A percentile compares a stretch with the other conserved stretches of the same genome.
phyloP scores from a whole-genome alignment of 2,888 invertebrate species.

The Diarsia mendica region DNA sequence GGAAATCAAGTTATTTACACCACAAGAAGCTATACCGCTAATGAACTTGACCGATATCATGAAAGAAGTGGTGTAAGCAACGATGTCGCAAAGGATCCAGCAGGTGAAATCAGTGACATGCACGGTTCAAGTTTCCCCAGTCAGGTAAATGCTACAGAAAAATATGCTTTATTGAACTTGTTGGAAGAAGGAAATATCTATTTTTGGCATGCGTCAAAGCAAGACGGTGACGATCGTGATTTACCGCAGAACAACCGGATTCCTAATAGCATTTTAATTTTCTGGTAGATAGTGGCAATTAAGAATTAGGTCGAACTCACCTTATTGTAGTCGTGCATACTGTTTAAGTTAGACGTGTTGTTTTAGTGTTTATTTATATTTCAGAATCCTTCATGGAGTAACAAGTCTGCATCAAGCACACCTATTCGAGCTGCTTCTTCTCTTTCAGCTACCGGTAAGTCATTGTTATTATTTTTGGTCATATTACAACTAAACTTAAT shows the following conservation, averaged over 20 bases:
- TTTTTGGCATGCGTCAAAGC: slow-evolving; percentile 37
- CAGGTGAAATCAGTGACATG: slow-evolving; percentile 76
- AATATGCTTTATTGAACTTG: slow-evolving; percentile 68
- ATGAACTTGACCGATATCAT: slow-evolving; percentile 80
- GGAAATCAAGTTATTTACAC: slow-evolving; percentile 78
- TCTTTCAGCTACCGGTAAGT: slow-evolving; percentile 79
- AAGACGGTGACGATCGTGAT: slow-evolving; percentile 68
- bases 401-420: slow-evolving; percentile 70
- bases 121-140: slow-evolving; percentile 82
- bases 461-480: slow-evolving; percentile 1
- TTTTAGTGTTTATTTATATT: slow-evolving; percentile 66
- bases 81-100: slow-evolving; percentile 79
- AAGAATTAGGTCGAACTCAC: slow-evolving; percentile 77
- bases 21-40: slow-evolving; percentile 77
- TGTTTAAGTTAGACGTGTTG: slow-evolving; percentile 72
- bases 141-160: slow-evolving; percentile 78
- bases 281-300: slow-evolving; percentile 79
- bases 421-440: slow-evolving; percentile 73
- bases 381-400: slow-evolving; percentile 81
- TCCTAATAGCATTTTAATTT: slow-evolving; percentile 86
- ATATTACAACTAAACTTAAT: background rate
- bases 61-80: slow-evolving; percentile 76
- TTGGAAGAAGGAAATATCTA: slow-evolving; percentile 51
- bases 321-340: slow-evolving; percentile 73
- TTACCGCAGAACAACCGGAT: slow-evolving; percentile 86